Evolutionary conservation across 2,797 vertebrate genomes (phyloP).

Genomic region (Fundulus diaphanus): DNA sequence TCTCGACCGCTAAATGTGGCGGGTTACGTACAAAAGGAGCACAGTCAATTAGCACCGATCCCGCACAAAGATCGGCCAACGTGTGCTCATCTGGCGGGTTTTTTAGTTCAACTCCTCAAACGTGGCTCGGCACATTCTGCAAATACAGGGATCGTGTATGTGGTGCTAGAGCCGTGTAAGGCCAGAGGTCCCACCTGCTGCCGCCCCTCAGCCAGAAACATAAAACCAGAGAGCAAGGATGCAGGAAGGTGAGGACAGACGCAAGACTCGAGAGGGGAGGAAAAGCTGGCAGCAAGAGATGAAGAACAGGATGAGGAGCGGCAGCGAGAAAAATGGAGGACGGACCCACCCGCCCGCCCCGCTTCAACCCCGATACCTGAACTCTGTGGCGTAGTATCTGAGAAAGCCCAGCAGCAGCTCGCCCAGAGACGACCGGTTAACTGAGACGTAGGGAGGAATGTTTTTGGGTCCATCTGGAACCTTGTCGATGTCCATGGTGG

Average conservation of each 20-base stretch:
- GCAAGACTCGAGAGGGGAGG: constrained; percentile 18
- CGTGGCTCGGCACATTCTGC: constrained; percentile 14
- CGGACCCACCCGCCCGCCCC: constrained; percentile 22
- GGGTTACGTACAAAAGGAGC: background rate
- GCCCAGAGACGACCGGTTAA: constrained; percentile 90
- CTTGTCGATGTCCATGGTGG: constrained; percentile 85
- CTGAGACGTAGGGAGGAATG: constrained; percentile 88
- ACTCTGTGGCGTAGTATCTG: constrained; percentile 91
- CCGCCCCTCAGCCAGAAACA: constrained; percentile 77
- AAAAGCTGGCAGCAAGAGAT: constrained; percentile 25
- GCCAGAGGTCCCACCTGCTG: constrained; percentile 80
- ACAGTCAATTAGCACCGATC: background rate
- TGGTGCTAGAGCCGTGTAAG: constrained; percentile 60
- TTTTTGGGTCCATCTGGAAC: constrained; percentile 86
- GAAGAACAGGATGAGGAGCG: constrained; percentile 23
- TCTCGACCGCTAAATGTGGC: background rate
- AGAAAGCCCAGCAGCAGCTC: constrained; percentile 93
- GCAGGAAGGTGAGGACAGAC: constrained; percentile 39
- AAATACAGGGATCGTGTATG: constrained; percentile 52
- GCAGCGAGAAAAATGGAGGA: constrained; percentile 25
- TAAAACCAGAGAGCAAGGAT: constrained; percentile 74
- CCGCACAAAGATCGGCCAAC: background rate
- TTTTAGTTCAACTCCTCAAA: constrained; percentile 10
- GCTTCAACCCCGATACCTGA: constrained; percentile 85
- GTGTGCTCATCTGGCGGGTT: background rate